Percentiles rank a stretch among this genome's conserved stretches.
phyloP scores from a whole-genome alignment of 2,113 vertebrate genomes.

The Australoheros scitulus region DNA sequence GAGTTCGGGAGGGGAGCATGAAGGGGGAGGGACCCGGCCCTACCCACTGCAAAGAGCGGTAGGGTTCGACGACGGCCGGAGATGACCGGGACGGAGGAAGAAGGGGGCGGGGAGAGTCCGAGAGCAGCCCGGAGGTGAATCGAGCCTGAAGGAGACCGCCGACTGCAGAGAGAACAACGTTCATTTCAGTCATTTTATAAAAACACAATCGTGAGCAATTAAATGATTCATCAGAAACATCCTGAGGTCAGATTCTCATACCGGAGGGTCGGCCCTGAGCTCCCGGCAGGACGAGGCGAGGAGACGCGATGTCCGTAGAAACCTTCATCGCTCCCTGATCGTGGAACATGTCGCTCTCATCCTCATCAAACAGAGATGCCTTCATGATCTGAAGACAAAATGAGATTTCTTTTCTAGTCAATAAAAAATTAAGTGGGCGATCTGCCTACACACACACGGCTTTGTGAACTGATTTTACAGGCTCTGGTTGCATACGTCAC shows the following conservation, averaged over 20 bases:
- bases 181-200: neutral
- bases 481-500: neutral
- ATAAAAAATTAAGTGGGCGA: no score
- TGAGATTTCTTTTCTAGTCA: neutral
- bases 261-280: slow-evolving; percentile 79
- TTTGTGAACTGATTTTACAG: no score
- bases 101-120: slow-evolving; percentile 57
- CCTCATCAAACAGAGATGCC: slow-evolving; percentile 92
- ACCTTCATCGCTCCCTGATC: slow-evolving; percentile 73
- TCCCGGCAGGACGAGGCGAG: slow-evolving; percentile 78
- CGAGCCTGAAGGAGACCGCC: slow-evolving; percentile 87
- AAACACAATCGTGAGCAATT: neutral
- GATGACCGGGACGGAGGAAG: slow-evolving; percentile 23
- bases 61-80: neutral
- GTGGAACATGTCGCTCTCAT: slow-evolving; percentile 83
- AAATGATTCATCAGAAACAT: neutral
- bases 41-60: slow-evolving; percentile 63
- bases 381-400: slow-evolving; percentile 90
- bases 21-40: slow-evolving; percentile 65
- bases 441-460: no score
- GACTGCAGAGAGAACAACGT: slow-evolving; percentile 56
- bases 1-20: slow-evolving; percentile 61
- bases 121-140: slow-evolving; percentile 73
- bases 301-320: slow-evolving; percentile 82
- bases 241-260: slow-evolving; percentile 46